Evolutionary conservation across 2,797 vertebrate species (phyloP).

Genomic region (Graptemys geographica): DNA sequence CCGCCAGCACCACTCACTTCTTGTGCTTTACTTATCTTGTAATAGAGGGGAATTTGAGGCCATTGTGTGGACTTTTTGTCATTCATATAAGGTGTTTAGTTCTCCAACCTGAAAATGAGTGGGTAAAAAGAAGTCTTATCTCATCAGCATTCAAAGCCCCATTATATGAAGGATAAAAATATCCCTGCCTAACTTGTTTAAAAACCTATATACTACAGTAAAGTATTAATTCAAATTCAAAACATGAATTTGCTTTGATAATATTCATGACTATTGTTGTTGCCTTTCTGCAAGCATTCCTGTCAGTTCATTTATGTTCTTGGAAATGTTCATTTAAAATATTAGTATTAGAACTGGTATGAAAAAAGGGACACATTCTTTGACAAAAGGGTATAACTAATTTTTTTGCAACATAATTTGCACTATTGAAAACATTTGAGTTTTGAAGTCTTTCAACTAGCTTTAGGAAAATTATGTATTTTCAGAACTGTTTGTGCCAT

Average conservation of each 20-base stretch:
- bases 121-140: background rate
- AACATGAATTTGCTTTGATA: background rate
- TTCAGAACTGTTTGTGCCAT: background rate
- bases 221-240: background rate
- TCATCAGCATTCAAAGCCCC: background rate
- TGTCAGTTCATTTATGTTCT: conserved; percentile 11
- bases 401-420: background rate
- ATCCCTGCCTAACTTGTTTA: accelerated
- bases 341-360: background rate
- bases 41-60: background rate
- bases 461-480: background rate
- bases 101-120: background rate
- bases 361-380: background rate
- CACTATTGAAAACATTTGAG: background rate
- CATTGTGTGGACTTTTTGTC: background rate
- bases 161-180: background rate
- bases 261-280: background rate
- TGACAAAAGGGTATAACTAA: background rate
- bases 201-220: background rate
- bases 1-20: background rate
- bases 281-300: background rate
- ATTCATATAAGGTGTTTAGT: background rate
- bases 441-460: background rate
- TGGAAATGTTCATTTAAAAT: background rate
- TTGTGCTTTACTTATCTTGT: background rate